A percentile compares a stretch with the other conserved stretches of the same genome.
These are phyloP conservation scores for Oryzias celebensis DNA, from an alignment of 2,113 vertebrate species.

Conservation along the genomic window DNA sequence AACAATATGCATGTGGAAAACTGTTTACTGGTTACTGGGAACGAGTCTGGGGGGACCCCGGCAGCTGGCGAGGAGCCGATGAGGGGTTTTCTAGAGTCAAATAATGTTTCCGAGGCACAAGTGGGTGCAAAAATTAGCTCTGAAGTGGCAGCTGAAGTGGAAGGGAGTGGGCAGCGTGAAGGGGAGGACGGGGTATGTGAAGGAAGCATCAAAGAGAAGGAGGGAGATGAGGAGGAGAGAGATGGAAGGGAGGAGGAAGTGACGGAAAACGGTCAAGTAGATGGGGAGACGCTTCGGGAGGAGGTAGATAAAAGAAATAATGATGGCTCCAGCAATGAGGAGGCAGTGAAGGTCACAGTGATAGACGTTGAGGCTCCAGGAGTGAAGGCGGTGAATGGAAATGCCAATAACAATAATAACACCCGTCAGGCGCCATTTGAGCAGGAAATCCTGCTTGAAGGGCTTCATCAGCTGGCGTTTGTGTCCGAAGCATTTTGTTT, in stretches of 20 bases:
- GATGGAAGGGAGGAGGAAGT: slow-evolving; percentile 32
- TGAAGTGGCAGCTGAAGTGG: slow-evolving; percentile 40
- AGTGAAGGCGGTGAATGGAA: slow-evolving; percentile 47
- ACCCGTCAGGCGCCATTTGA: slow-evolving; percentile 31
- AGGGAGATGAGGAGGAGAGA: slow-evolving; percentile 23
- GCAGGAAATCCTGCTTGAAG: slow-evolving; percentile 21
- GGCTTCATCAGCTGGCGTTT: slow-evolving; percentile 10
- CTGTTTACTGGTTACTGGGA: slow-evolving; percentile 22
- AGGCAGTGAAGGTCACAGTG: slow-evolving; percentile 62
- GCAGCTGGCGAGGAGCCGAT: slow-evolving; percentile 2
- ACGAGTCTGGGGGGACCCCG: slow-evolving; percentile 28
- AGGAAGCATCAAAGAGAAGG: slow-evolving; percentile 26
- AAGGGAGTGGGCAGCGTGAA: slow-evolving; percentile 44
- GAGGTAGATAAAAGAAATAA: slow-evolving; percentile 45
- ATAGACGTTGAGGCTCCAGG: slow-evolving; percentile 54
- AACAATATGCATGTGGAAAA: slow-evolving; percentile 1
- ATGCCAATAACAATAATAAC: slow-evolving; percentile 84
- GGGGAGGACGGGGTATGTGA: slow-evolving; percentile 19
- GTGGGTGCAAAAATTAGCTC: slow-evolving; percentile 35
- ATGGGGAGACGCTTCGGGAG: slow-evolving; percentile 49
- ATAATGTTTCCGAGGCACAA: slow-evolving; percentile 25
- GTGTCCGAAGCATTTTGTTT: slow-evolving; percentile 13
- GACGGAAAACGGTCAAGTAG: slow-evolving; percentile 42
- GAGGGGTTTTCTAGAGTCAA: slow-evolving; percentile 39
- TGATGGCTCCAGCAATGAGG: slow-evolving; percentile 26